Evolutionary conservation across 2,888 invertebrate genomes (phyloP).

Genomic region (Nomada flava): DNA sequence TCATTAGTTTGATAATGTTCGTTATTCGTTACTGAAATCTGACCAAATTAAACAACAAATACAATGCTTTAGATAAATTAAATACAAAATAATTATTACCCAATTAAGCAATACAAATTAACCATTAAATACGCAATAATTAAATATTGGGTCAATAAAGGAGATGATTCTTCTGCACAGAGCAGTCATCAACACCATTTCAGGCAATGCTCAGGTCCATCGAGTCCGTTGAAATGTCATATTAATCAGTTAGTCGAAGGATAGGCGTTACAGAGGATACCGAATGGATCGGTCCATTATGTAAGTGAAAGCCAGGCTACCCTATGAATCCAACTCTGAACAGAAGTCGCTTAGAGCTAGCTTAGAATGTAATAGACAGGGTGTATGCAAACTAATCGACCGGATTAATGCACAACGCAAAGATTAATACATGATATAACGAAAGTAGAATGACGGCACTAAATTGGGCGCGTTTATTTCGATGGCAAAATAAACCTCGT

Average conservation of each 20-base stretch:
- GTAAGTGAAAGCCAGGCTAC: constrained; percentile 60
- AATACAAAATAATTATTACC: neutral
- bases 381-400: constrained; percentile 69
- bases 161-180: too few species aligned
- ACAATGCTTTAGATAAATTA: neutral
- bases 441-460: too few species aligned
- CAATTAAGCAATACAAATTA: too few species aligned
- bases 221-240: constrained; percentile 45
- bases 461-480: constrained; percentile 3
- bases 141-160: too few species aligned
- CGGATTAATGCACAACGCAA: constrained; percentile 64
- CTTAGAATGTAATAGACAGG: constrained; percentile 66
- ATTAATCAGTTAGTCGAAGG: constrained; percentile 66
- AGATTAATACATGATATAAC: too few species aligned
- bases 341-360: constrained; percentile 54
- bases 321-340: constrained; percentile 49
- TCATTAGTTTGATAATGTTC: neutral
- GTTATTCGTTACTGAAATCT: neutral
- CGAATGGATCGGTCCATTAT: constrained; percentile 66
- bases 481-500: constrained; percentile 13
- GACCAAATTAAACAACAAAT: neutral
- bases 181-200: neutral
- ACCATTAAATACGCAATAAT: too few species aligned
- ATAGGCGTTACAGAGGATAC: constrained; percentile 55
- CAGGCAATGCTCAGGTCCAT: constrained; percentile 45